These are phyloP conservation scores for Tetrax tetrax DNA, from an alignment of 2,113 vertebrate species.

Conservation along the genomic window DNA sequence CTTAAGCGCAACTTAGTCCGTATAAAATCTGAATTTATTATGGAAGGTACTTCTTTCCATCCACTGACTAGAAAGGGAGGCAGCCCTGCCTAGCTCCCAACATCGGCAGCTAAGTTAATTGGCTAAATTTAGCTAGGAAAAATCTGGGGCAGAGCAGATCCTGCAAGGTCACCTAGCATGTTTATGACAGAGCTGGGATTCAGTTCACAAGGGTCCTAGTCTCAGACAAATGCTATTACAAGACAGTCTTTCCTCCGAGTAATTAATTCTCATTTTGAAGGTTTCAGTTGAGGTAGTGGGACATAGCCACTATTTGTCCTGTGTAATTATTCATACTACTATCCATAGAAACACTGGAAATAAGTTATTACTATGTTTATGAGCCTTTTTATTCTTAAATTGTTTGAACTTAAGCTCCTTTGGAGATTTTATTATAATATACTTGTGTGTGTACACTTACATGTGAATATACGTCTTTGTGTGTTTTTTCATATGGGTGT, in stretches of 20 bases:
- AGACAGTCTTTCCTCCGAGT: background rate
- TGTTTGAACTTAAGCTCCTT: background rate
- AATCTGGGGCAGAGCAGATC: slow-evolving; percentile 3
- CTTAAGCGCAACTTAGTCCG: background rate
- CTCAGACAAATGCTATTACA: slow-evolving; percentile 26
- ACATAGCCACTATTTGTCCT: background rate
- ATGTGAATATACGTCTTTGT: background rate
- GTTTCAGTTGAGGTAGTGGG: background rate
- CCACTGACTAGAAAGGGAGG: background rate
- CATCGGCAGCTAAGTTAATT: background rate
- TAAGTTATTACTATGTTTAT: background rate
- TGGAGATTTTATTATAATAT: background rate
- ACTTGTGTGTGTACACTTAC: background rate
- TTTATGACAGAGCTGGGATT: slow-evolving; percentile 13
- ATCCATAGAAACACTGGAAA: background rate
- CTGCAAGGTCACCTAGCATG: slow-evolving; percentile 10
- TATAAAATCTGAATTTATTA: background rate
- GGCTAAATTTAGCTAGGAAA: background rate
- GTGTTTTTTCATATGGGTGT: background rate
- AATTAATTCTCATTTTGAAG: slow-evolving; percentile 55
- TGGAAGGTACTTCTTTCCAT: background rate
- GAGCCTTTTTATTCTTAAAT: background rate
- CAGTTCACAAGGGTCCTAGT: background rate
- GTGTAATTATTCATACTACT: background rate
- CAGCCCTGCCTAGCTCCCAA: background rate